These are phyloP conservation scores for Aphaenogaster ashmeadi DNA, from an alignment of 1,140 invertebrate species.

Conservation along the genomic window DNA sequence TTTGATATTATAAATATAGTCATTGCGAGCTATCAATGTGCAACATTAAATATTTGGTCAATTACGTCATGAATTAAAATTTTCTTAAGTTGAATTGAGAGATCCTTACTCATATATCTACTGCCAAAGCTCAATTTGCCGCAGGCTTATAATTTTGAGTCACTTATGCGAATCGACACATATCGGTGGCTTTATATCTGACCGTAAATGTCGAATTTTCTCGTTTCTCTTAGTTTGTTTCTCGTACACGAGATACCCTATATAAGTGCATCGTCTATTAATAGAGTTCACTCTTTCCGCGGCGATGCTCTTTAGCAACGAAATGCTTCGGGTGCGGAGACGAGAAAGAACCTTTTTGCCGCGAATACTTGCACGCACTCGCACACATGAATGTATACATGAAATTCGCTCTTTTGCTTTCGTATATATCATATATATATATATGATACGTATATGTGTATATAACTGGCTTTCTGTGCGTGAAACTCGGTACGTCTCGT, in stretches of 20 bases:
- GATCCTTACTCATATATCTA: not conserved
- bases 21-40: not conserved
- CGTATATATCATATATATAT: not conserved
- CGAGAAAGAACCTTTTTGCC: slow-evolving; percentile 59
- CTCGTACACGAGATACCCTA: not conserved
- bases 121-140: not conserved
- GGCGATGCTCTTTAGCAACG: slow-evolving; percentile 43
- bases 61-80: not conserved
- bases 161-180: not conserved
- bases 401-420: not conserved
- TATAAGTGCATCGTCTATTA: slow-evolving; percentile 68
- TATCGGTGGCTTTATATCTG: not conserved
- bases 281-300: slow-evolving; percentile 57
- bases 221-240: not conserved
- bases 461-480: not conserved
- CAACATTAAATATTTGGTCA: not conserved
- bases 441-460: not conserved
- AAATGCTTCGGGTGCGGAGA: slow-evolving; percentile 41
- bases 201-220: not conserved
- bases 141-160: not conserved
- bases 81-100: not conserved
- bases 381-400: not conserved
- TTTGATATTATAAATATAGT: not conserved
- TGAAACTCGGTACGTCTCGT: not conserved
- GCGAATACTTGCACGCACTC: slow-evolving; percentile 34